Base-by-base conservation (phyloP, 92 coral and sea anemone genomes). In the Epizoanthus ramosus region DNA sequence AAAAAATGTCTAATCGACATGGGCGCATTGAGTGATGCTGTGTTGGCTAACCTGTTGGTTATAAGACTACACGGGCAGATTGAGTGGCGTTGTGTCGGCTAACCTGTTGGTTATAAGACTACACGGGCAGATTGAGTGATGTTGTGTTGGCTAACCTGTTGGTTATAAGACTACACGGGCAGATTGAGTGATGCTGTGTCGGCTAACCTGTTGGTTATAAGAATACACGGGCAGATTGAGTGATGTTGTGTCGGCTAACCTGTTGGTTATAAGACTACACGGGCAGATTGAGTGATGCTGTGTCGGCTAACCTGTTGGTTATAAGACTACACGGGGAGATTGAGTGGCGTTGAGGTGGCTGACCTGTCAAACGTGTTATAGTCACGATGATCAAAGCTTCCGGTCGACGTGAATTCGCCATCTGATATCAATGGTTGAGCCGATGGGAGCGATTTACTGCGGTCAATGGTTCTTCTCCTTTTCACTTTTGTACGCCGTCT, bases 321-420 rank as follows among this genome's bases (percentile, higher is more conserved):
- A 28, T 28, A 28, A 28, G 31, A 28, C 31, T 76, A 77, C 9
- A 77, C 82, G 18, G 82, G 82, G 8, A 77, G 0, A 77, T 63
- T 77, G 10, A 77, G 41, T 1, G 71, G 82, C 25, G 71, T 60
- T 10, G 82, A 19, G 4, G 6, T 43, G 21, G n/a, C 71, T 60
- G 71, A 77, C 82, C 82, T 77, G 39, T 77, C 23, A 61, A 77
- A 77, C 16, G 82, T 77, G 82, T 14, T 77, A 37, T 77, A 74
- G 6, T 74, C 79, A 25, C 28, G 79, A 22, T 74, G 79, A 25
- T 74, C 79, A 23, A 53, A 61, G 53, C 82, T 77, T 23, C 82
- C 82, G 3, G 70, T 77, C 12, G 82, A 61, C 19, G 59, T 23
- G 24, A 77, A 77, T 6, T 77, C 82, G 23, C 41, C 50, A 57